Evolutionary conservation across 2,797 vertebrate species (phyloP).

Genomic region (Sebastes alutus): DNA sequence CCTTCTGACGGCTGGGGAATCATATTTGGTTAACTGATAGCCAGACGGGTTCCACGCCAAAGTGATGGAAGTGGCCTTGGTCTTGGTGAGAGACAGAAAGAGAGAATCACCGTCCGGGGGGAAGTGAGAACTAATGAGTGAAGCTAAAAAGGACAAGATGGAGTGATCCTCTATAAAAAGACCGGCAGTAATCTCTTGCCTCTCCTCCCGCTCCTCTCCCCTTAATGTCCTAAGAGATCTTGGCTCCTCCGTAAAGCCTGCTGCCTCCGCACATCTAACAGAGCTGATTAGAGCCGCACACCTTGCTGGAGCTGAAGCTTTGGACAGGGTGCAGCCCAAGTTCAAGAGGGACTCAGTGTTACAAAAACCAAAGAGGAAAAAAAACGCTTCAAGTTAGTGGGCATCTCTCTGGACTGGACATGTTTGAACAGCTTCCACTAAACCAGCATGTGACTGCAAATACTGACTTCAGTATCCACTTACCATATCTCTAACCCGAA

Average conservation of each 20-base stretch:
- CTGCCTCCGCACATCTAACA: conserved; percentile 66
- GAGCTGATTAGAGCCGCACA: conserved; percentile 69
- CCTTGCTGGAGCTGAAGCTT: conserved; percentile 57
- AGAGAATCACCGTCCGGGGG: conserved; percentile 58
- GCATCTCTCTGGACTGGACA: conserved; percentile 2
- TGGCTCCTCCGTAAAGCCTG: conserved; percentile 60
- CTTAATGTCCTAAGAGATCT: conserved; percentile 75
- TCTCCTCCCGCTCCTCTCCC: conserved; percentile 50
- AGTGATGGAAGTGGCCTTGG: conserved; percentile 35
- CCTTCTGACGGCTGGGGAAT: conserved; percentile 19
- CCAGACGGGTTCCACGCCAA: conserved; percentile 45
- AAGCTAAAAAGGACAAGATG: conserved; percentile 80
- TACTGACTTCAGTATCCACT: conserved; percentile 24
- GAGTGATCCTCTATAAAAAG: conserved; percentile 80
- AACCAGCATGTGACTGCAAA: neutral
- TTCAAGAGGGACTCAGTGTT: conserved; percentile 50
- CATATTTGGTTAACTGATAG: conserved; percentile 54
- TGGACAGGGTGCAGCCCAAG: conserved; percentile 51
- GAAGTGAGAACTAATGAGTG: conserved; percentile 71
- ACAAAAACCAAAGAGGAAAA: conserved; percentile 25
- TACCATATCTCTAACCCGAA: conserved; percentile 19
- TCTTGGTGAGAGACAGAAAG: conserved; percentile 53
- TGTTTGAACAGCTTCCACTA: conserved; percentile 13
- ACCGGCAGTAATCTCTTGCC: conserved; percentile 70
- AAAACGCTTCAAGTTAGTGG: conserved; percentile 6